phyloP scores from a whole-genome alignment of 2,113 vertebrate genomes.

The Acanthisitta chloris region DNA sequence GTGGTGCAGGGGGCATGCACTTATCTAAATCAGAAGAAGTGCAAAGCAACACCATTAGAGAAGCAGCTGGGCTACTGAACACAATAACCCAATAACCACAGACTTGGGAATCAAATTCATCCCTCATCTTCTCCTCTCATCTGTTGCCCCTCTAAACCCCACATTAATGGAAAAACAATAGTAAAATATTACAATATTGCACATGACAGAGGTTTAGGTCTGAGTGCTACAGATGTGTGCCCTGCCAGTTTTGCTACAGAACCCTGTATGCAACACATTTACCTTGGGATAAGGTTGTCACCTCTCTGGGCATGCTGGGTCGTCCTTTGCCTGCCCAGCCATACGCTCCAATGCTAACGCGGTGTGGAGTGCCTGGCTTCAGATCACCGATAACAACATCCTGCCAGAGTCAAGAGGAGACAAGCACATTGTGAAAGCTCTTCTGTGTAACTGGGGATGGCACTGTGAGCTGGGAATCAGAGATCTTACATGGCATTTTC shows the following conservation, averaged over 20 bases:
- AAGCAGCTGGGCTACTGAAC: background rate
- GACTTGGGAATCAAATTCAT: background rate
- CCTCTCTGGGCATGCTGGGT: slow-evolving; percentile 83
- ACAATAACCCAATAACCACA: background rate
- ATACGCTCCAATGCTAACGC: slow-evolving; percentile 85
- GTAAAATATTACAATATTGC: background rate
- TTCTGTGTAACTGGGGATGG: background rate
- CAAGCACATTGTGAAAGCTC: background rate
- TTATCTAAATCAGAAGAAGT: slow-evolving; percentile 73
- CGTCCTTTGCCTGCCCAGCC: slow-evolving; percentile 85
- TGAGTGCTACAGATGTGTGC: background rate
- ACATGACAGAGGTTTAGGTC: background rate
- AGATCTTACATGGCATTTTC: background rate
- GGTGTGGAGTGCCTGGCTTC: slow-evolving; percentile 83
- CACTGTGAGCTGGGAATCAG: background rate
- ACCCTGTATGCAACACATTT: background rate
- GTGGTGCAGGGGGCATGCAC: slow-evolving; percentile 86
- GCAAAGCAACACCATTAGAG: background rate
- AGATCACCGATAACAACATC: slow-evolving; percentile 83
- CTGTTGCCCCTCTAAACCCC: background rate
- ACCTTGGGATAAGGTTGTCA: slow-evolving; percentile 88
- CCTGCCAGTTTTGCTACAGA: background rate
- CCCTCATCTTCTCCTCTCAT: background rate
- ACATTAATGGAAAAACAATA: background rate
- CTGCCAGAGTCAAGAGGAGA: slow-evolving; percentile 66